Percentiles rank a stretch among this genome's conserved stretches.
phyloP scores from a whole-genome alignment of 2,797 vertebrate species.

The Diceros bicornis region DNA sequence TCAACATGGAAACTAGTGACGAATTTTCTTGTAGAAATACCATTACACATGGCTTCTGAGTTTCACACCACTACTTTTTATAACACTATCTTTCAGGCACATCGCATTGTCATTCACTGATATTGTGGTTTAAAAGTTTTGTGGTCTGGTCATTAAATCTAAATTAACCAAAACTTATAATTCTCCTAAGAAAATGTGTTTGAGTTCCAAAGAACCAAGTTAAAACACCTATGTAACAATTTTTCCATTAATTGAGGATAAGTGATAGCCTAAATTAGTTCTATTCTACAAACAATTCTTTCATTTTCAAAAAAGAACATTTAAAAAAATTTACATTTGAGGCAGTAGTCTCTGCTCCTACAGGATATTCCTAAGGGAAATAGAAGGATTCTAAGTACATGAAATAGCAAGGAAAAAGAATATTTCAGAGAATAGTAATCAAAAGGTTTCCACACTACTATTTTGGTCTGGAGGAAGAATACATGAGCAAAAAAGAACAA shows the following conservation, averaged over 20 bases:
- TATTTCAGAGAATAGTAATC: slow-evolving; percentile 54
- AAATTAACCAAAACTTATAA: slow-evolving; percentile 49
- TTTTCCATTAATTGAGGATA: slow-evolving; percentile 46
- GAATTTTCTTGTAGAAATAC: neutral
- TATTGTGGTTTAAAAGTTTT: neutral
- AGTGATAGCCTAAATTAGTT: neutral
- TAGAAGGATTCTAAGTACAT: neutral
- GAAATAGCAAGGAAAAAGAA: slow-evolving; percentile 32
- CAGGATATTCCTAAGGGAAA: slow-evolving; percentile 30
- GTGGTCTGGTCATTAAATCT: neutral
- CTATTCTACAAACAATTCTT: slow-evolving; percentile 36
- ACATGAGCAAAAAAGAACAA: slow-evolving; percentile 17
- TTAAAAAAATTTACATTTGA: neutral
- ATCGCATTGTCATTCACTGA: neutral
- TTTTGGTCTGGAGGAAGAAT: slow-evolving; percentile 61
- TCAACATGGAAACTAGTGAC: neutral
- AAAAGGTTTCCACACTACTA: slow-evolving; percentile 34
- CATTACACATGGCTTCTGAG: neutral
- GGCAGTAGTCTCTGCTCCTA: neutral
- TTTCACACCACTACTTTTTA: slow-evolving; percentile 13
- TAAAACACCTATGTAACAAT: slow-evolving; percentile 14
- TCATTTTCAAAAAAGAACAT: slow-evolving; percentile 38
- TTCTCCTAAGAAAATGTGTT: slow-evolving; percentile 56
- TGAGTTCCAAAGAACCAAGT: slow-evolving; percentile 45
- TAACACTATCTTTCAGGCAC: neutral